A percentile compares a stretch with the other conserved stretches of the same genome.
These are phyloP conservation scores for Yasuhikotakia modesta DNA, from an alignment of 2,797 vertebrate species.

Conservation along the genomic window DNA sequence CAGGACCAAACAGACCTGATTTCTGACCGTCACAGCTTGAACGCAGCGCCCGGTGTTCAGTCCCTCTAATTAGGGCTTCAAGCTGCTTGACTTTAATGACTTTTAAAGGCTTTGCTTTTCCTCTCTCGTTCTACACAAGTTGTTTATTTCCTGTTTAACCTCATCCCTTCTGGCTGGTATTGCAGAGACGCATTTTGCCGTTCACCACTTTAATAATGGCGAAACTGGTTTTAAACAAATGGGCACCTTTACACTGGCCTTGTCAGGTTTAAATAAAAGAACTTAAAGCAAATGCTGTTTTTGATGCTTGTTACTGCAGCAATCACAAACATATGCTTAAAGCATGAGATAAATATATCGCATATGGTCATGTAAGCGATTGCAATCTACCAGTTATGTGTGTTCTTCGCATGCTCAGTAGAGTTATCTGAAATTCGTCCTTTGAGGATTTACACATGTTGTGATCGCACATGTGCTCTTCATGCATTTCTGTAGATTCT, in stretches of 20 bases:
- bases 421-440: not conserved
- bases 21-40: conserved; percentile 75
- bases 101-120: conserved; percentile 67
- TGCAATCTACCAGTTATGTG: not conserved
- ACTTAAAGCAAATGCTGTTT: too few relatives aligned
- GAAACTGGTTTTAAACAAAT: too few relatives aligned
- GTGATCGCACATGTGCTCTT: not conserved
- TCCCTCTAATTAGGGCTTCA: conserved; percentile 79
- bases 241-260: too few relatives aligned
- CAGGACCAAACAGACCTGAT: conserved; percentile 65
- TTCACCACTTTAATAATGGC: too few relatives aligned
- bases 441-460: not conserved
- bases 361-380: too few relatives aligned
- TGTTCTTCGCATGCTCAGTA: not conserved
- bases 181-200: conserved; percentile 59
- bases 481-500: too few relatives aligned
- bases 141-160: too few relatives aligned
- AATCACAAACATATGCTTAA: too few relatives aligned
- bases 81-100: too few relatives aligned
- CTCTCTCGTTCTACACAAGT: too few relatives aligned
- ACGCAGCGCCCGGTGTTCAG: conserved; percentile 68
- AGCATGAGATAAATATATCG: too few relatives aligned
- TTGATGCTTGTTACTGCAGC: not conserved
- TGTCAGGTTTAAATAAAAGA: too few relatives aligned
- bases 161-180: conserved; percentile 57